Percentiles rank a stretch among this genome's conserved stretches.
These are phyloP conservation scores for Periplaneta americana DNA, from an alignment of 1,140 invertebrate genomes.

Conservation along the genomic window DNA sequence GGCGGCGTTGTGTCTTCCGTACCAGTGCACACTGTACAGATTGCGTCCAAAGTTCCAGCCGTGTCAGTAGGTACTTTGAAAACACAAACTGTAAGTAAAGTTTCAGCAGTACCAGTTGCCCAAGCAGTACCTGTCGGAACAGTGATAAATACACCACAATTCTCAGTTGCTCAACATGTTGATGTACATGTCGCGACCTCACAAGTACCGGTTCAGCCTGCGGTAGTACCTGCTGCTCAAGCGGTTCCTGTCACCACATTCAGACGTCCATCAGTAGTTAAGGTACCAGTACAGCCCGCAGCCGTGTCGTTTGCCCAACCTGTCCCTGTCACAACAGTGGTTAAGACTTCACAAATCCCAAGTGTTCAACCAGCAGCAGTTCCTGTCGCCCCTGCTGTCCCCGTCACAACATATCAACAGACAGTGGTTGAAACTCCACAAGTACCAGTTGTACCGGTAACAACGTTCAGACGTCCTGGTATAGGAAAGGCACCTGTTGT, in stretches of 20 bases:
- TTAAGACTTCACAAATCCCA: neutral
- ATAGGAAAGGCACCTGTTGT: neutral
- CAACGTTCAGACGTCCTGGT: neutral
- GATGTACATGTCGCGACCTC: neutral
- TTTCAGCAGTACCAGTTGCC: too few relatives aligned
- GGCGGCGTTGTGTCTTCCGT: neutral
- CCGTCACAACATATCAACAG: neutral
- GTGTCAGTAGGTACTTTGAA: neutral
- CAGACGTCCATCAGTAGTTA: neutral
- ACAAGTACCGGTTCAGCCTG: neutral
- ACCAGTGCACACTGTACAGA: neutral
- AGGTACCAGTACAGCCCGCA: neutral
- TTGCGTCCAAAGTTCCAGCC: neutral
- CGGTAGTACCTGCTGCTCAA: neutral
- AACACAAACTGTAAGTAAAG: too few relatives aligned
- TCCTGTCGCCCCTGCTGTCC: neutral
- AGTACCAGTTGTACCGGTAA: neutral
- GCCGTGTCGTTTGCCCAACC: conserved; percentile 1
- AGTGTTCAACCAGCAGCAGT: neutral
- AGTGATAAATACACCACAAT: neutral
- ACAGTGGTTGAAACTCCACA: neutral
- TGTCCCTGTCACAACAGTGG: neutral
- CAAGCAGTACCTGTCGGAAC: neutral
- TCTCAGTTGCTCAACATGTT: neutral
- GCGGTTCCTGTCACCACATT: neutral